Evolutionary conservation across 2,888 invertebrate genomes (phyloP), one percentile per base, ranked within the genome.

Genomic region (Cantharis nigra): DNA sequence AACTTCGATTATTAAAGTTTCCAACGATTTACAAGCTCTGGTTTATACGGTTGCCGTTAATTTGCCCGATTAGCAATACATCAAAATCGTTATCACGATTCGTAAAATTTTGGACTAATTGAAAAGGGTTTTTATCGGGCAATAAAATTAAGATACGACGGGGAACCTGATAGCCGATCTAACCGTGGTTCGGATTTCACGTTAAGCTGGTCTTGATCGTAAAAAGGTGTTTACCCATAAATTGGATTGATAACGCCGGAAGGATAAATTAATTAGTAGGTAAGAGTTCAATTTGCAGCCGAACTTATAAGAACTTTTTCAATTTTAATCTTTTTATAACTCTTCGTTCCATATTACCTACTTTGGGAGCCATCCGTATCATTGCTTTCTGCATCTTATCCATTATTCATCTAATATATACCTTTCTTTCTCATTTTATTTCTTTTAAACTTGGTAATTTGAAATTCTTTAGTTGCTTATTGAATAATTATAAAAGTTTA

Each of bases 261-360:
- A 49, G n/a, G 7, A n/a, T 49, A 49, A 33, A 49, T 49, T 49
- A 49, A 49, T 49, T 49, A 49, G 49, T 67, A 67, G 65, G 18
- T 74, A 49, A 70, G 14, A n/a, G 70, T 26, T 70, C 23, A 49
- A 75, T 71, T 75, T 71, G 13, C 65, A 67, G 26, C n/a, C 49
- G 2, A 49, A 9, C n/a, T 33, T n/a, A n/a, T n/a, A 65, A 23
- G 23, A 67, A 67, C 13, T 67, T 67, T 67, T 67, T 26, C 65
- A 67, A 67, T 67, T 67, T 67, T 67, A 67, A 18, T 23, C 14
- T 67, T 67, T 67, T 67, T 67, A 67, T 16, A 67, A 67, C 65
- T 67, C 23, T 67, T 67, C 65, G 65, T 67, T 67, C 65, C 26
- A 67, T 67, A 67, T 67, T 67, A 67, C 26, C 65, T 67, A 67